Evolutionary conservation across 2,797 vertebrate species (phyloP).

Genomic region (Toxotes lorentzi): DNA sequence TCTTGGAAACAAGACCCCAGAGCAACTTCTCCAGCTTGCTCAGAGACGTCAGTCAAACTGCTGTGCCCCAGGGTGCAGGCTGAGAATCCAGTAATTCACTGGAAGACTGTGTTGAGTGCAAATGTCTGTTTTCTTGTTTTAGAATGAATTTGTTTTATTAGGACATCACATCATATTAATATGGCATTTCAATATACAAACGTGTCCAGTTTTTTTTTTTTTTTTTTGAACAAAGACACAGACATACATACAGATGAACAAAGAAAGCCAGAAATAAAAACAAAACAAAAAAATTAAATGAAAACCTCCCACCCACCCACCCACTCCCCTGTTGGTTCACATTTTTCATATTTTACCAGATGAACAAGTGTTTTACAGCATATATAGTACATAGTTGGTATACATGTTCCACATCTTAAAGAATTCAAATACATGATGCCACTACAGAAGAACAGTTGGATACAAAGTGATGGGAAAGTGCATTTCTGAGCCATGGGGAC

Average conservation of each 20-base stretch:
- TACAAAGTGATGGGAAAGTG: not conserved
- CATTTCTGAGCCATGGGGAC: not conserved
- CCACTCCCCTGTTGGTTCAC: too few relatives aligned
- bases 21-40: constrained; percentile 44
- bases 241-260: not conserved
- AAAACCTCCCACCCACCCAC: too few relatives aligned
- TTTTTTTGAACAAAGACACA: not conserved
- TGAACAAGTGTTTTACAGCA: not conserved
- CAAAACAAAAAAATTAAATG: not conserved
- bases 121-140: constrained; percentile 15
- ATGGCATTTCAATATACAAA: not conserved
- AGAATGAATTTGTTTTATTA: too few relatives aligned
- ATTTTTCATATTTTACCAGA: too few relatives aligned
- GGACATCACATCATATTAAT: not conserved
- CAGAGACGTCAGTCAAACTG: constrained; percentile 63
- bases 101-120: constrained; percentile 23
- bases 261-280: not conserved
- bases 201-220: not conserved
- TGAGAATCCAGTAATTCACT: constrained; percentile 42
- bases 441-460: too few relatives aligned
- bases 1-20: constrained; percentile 53
- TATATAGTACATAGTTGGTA: not conserved
- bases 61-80: constrained; percentile 37
- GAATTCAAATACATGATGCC: too few relatives aligned
- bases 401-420: not conserved